Evolutionary conservation across 92 coral and sea anemone genomes (phyloP).

Genomic region (Epizoanthus fatuus): DNA sequence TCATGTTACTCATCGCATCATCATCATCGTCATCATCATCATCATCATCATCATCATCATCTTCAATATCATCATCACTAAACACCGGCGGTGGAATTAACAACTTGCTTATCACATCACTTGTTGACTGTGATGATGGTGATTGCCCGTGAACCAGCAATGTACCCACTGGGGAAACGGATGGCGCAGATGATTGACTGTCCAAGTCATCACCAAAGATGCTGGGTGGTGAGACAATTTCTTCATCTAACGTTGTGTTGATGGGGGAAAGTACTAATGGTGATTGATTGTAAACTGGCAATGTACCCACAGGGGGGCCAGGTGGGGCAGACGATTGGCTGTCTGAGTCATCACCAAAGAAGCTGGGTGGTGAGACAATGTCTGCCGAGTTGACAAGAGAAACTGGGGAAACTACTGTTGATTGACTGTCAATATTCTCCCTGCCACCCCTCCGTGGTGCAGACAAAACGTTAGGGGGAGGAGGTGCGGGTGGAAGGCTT

Average conservation of each 20-base stretch:
- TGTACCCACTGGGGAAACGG: neutral
- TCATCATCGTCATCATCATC: slow-evolving; percentile 3
- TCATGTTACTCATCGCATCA: slow-evolving; percentile 21
- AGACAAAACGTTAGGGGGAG: slow-evolving; percentile 65
- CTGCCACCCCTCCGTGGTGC: neutral
- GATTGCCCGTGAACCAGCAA: neutral
- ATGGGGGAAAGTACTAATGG: neutral
- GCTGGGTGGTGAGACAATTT: slow-evolving; percentile 37
- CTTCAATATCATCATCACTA: neutral
- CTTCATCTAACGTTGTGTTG: neutral
- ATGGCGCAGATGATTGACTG: neutral
- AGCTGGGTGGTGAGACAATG: slow-evolving; percentile 31
- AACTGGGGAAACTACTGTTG: neutral
- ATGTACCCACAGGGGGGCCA: neutral
- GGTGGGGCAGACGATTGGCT: neutral
- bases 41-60: neutral
- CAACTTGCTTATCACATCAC: neutral
- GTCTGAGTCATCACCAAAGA: slow-evolving; percentile 26
- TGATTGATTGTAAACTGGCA: neutral
- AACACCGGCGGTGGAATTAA: slow-evolving; percentile 5
- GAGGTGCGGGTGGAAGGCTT: slow-evolving; percentile 84
- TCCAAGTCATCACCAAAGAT: slow-evolving; percentile 23
- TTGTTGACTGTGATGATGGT: neutral
- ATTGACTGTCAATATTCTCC: neutral
- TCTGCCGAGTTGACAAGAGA: neutral